A percentile compares a stretch with the other conserved stretches of the same genome.
phyloP scores from a whole-genome alignment of 2,888 invertebrate genomes.

The Leucoma salicis region DNA sequence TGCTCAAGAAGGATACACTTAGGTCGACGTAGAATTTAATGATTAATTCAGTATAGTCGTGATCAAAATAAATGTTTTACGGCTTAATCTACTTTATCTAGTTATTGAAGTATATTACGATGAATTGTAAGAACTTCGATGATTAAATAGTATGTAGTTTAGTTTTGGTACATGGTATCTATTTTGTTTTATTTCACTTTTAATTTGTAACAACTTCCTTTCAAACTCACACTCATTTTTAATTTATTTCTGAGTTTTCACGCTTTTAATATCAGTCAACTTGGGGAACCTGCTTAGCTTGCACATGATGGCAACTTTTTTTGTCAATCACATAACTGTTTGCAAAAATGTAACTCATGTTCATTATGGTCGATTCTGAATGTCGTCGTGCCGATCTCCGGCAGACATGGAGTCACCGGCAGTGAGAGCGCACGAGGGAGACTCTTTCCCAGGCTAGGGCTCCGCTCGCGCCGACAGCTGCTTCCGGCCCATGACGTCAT shows the following conservation, averaged over 20 bases:
- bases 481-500: constrained; percentile 42
- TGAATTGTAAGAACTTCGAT: too few relatives aligned
- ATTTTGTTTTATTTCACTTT: too few relatives aligned
- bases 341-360: constrained; percentile 50
- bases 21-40: neutral
- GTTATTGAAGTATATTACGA: too few relatives aligned
- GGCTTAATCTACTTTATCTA: too few relatives aligned
- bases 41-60: neutral
- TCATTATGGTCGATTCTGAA: constrained; percentile 60
- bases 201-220: too few relatives aligned
- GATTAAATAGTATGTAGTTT: too few relatives aligned
- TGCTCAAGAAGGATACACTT: constrained; percentile 1
- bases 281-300: too few relatives aligned
- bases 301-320: neutral
- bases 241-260: too few relatives aligned
- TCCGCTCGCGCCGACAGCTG: constrained; percentile 33
- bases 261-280: too few relatives aligned
- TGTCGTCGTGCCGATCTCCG: constrained; percentile 41
- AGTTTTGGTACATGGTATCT: too few relatives aligned
- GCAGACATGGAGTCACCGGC: constrained; percentile 23
- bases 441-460: constrained; percentile 59
- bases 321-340: constrained; percentile 3
- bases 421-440: constrained; percentile 48
- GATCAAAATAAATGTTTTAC: too few relatives aligned
- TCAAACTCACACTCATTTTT: too few relatives aligned